Evolutionary conservation across 2,113 vertebrate species (phyloP).

Genomic region (Lasiurus cinereus): DNA sequence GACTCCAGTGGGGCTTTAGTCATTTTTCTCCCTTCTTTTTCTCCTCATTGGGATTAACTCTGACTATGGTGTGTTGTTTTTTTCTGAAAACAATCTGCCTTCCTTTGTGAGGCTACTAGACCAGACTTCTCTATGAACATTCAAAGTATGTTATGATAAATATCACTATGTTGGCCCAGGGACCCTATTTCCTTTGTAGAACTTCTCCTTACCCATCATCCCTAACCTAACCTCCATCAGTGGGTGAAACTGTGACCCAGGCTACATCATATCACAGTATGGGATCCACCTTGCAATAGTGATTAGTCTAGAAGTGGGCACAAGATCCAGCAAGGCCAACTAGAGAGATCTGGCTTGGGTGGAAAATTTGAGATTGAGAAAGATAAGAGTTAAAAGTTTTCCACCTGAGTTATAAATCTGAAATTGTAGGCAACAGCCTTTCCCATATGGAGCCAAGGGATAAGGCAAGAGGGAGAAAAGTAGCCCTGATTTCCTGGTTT

Average conservation of each 20-base stretch:
- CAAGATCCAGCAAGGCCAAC: neutral
- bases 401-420: neutral
- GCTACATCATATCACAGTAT: neutral
- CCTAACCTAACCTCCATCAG: neutral
- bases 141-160: neutral
- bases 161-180: neutral
- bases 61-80: neutral
- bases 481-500: neutral
- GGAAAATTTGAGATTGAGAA: neutral
- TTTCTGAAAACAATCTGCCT: neutral
- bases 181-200: neutral
- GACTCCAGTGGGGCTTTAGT: neutral
- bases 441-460: neutral
- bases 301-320: neutral
- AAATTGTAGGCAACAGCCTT: neutral
- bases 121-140: neutral
- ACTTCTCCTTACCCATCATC: neutral
- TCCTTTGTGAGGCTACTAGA: conserved; percentile 8
- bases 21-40: neutral
- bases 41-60: neutral
- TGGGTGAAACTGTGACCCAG: neutral
- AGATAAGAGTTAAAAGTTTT: neutral
- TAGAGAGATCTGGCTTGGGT: neutral
- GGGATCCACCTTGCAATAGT: neutral
- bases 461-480: neutral